Evolutionary conservation across 2,113 vertebrate genomes (phyloP).

Genomic region (Melanocharis versteri): DNA sequence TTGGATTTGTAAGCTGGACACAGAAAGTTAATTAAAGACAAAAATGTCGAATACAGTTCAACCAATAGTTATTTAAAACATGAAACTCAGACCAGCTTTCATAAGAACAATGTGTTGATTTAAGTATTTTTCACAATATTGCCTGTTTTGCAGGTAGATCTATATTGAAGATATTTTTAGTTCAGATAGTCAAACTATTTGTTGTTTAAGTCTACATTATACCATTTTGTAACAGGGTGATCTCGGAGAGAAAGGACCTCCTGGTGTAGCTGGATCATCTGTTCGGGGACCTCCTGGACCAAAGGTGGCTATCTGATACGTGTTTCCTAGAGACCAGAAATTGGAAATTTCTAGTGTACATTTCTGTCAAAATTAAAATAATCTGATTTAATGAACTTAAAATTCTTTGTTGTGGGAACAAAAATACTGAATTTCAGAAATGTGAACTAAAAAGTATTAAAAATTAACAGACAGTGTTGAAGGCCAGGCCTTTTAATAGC

Average conservation of each 20-base stretch:
- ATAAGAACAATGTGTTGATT: neutral
- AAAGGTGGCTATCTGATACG: constrained; percentile 54
- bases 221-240: constrained; percentile 63
- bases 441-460: neutral
- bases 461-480: neutral
- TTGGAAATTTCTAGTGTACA: neutral
- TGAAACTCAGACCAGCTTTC: neutral
- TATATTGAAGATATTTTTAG: neutral
- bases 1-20: neutral
- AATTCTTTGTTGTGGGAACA: neutral
- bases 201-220: neutral
- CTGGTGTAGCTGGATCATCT: constrained; percentile 60
- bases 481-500: neutral
- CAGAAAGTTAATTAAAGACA: neutral
- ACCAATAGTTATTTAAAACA: neutral
- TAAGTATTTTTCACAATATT: neutral
- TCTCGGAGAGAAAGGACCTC: constrained; percentile 33
- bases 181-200: neutral
- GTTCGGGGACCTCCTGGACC: constrained; percentile 65
- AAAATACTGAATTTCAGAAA: neutral
- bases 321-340: neutral
- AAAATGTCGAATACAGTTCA: neutral
- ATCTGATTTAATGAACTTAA: neutral
- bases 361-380: neutral
- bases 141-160: neutral